Evolutionary conservation across 2,113 vertebrate genomes (phyloP).

Genomic region (Pogona vitticeps): DNA sequence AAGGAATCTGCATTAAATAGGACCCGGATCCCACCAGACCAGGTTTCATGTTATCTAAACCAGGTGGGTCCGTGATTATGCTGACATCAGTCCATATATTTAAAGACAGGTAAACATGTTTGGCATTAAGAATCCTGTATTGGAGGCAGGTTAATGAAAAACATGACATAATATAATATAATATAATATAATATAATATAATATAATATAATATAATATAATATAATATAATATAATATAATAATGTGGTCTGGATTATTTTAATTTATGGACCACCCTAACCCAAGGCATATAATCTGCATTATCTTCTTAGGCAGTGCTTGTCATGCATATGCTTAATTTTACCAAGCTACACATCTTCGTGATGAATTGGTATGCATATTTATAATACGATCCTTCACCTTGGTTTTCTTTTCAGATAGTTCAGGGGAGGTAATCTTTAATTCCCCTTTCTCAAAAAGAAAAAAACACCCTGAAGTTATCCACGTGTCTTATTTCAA

Average conservation of each 20-base stretch:
- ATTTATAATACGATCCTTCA: too few relatives aligned
- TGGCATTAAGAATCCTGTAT: too few relatives aligned
- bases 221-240: neutral
- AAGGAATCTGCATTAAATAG: neutral
- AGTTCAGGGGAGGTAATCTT: too few relatives aligned
- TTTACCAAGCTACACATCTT: neutral
- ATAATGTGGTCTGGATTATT: neutral
- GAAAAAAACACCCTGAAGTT: neutral
- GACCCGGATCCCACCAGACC: too few relatives aligned
- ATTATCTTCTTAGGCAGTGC: accelerated
- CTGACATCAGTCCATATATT: neutral
- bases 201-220: neutral
- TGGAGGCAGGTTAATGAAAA: too few relatives aligned
- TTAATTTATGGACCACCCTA: neutral
- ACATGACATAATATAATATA: neutral
- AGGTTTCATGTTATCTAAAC: too few relatives aligned
- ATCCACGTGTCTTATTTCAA: too few relatives aligned
- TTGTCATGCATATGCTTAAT: neutral
- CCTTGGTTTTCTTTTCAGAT: too few relatives aligned
- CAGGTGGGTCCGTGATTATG: neutral
- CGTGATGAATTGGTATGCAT: too few relatives aligned
- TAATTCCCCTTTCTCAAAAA: neutral
- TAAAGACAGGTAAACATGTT: too few relatives aligned
- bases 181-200: neutral
- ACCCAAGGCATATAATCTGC: neutral